Percentiles rank a stretch among this genome's conserved stretches.
Evolutionary conservation across 1,140 invertebrate genomes (phyloP).

Genomic region (Sarcophaga bullata): DNA sequence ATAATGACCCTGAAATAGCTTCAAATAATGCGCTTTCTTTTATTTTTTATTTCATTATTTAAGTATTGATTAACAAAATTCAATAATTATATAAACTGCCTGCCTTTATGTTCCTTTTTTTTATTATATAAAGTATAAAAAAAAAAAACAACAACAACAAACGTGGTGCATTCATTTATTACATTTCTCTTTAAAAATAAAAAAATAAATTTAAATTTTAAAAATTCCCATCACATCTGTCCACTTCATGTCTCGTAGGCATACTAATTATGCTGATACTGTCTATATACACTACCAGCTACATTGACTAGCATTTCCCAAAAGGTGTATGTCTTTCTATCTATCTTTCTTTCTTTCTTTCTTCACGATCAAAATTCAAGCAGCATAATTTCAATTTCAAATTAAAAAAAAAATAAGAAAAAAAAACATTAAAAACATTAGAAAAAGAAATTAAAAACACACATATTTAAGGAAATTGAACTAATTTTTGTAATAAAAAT

Average conservation of each 20-base stretch:
- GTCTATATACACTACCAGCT: not conserved
- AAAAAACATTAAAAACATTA: too few relatives aligned
- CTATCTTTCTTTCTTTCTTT: not conserved
- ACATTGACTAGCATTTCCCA: not conserved
- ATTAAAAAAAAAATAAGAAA: not conserved
- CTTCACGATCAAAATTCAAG: not conserved
- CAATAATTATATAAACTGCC: too few relatives aligned
- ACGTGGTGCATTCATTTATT: not conserved
- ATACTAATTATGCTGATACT: conserved; percentile 5
- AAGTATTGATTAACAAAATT: not conserved
- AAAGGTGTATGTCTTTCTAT: not conserved
- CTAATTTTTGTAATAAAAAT: not conserved
- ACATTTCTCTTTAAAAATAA: not conserved
- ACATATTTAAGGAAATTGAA: conserved; percentile 1
- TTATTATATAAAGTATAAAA: not conserved
- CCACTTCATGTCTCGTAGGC: not conserved
- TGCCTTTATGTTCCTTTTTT: not conserved
- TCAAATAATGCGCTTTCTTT: not conserved
- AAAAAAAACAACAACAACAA: not conserved
- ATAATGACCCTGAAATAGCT: not conserved
- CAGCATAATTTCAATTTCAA: not conserved
- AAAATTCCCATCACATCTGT: not conserved
- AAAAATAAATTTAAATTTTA: not conserved
- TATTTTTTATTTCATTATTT: not conserved
- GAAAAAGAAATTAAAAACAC: not conserved